Evolutionary conservation across 2,888 invertebrate species (phyloP), one percentile per base, ranked within the genome.

Genomic region (Tenthredo mesomela): DNA sequence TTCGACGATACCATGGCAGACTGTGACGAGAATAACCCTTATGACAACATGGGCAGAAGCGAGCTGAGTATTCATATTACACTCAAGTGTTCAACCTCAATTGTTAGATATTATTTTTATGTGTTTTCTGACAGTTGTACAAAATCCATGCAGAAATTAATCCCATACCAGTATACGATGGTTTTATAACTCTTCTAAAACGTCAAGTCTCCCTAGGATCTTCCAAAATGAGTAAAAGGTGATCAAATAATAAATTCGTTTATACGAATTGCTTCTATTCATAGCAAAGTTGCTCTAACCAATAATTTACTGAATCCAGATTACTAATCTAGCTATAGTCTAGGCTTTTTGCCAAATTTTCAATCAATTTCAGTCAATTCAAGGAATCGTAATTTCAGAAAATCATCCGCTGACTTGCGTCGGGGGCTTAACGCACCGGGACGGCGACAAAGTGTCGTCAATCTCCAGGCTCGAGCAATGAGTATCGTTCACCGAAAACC

Each of bases 131-230:
- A 84, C 82, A 67, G 82, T 86, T 75, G 71, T 84, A 84, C 86
- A 65, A 87, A 89, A 87, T 89, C 86, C 58, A 85, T 21, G 50
- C 50, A 83, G 37, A 87, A 83, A 82, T 65, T 82, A 86, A 85
- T 86, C 86, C 21, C 43, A 58, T 84, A 25, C 43, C 21, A 29
- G 43, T 21, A 21, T 82, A 65, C 65, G 25, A 82, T 65, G 82
- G 15, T 65, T 82, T 65, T 40, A 65, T 65, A 21, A 29, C 33
- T 21, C 21, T 82, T 65, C 65, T 21, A 65, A 82, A 67, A 43
- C 65, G 47, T 82, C 65, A 21, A 82, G 25, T 61, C 25, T 21
- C 15, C 21, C 1, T 65, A 40, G 3, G 33, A 58, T 54, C 33
- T n/a, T 12, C 54, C 7, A 78, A 54, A 37, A 82, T 82, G 82